Conservation (phyloP, 1,140 invertebrate genomes). For the Macrobrachium rosenbergii region DNA sequence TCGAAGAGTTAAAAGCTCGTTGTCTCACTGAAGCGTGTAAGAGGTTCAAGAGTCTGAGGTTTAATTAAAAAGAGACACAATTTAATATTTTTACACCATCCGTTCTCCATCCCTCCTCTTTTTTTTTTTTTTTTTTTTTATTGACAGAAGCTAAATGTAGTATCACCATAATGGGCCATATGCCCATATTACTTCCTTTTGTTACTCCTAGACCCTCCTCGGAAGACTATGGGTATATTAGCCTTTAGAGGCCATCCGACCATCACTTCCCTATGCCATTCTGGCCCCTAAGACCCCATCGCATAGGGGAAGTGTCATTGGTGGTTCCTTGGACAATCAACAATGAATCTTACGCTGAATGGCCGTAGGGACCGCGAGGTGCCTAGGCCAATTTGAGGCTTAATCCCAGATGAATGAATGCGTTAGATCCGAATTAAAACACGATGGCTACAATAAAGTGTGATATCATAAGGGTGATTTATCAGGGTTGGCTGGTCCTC, state of each 20-base stretch:
- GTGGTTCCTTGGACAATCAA: neutral
- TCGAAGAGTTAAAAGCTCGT: too few relatives aligned
- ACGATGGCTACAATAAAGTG: conserved; percentile 55
- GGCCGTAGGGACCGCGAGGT: neutral
- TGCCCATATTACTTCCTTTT: conserved; percentile 36
- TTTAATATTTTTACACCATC: too few relatives aligned
- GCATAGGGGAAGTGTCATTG: neutral
- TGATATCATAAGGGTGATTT: conserved; percentile 39
- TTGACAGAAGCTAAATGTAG: conserved; percentile 34
- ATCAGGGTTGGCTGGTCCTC: conserved; percentile 27
- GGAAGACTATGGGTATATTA: conserved; percentile 4
- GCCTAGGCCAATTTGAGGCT: conserved; percentile 23
- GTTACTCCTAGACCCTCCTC: neutral
- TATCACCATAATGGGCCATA: conserved; percentile 47
- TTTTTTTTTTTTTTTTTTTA: neutral
- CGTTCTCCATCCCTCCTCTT: too few relatives aligned
- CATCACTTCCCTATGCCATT: neutral
- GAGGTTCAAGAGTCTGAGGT: too few relatives aligned
- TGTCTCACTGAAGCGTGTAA: too few relatives aligned
- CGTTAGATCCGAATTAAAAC: conserved; percentile 55
- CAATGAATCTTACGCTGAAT: neutral
- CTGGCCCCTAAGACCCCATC: neutral
- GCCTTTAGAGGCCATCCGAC: conserved; percentile 1
- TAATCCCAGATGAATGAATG: conserved; percentile 56
- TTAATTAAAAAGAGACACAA: too few relatives aligned